Percentiles rank a stretch among this genome's conserved stretches.
These are phyloP conservation scores for Dinomys branickii DNA, from an alignment of 2,113 vertebrate genomes.

Conservation along the genomic window DNA sequence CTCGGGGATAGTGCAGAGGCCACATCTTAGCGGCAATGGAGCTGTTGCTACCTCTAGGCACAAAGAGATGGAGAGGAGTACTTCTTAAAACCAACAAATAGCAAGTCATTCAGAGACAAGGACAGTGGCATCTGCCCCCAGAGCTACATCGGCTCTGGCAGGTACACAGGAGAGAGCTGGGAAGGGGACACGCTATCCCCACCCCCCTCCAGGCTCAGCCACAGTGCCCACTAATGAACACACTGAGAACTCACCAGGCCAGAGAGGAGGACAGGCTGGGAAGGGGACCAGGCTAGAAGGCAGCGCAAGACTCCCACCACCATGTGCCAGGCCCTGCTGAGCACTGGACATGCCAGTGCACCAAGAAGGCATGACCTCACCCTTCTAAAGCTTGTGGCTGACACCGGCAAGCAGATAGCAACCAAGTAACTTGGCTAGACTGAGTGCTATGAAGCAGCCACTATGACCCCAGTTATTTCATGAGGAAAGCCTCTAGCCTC, in stretches of 20 bases:
- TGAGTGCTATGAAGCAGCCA: background rate
- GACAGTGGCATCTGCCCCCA: background rate
- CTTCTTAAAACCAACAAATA: background rate
- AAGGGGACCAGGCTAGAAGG: accelerated
- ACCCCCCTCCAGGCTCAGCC: background rate
- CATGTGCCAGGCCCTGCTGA: background rate
- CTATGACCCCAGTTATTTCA: background rate
- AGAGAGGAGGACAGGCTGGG: background rate
- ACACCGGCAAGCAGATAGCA: background rate
- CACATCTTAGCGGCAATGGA: background rate
- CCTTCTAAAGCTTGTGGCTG: no score
- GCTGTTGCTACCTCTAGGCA: background rate
- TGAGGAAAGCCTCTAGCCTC: background rate
- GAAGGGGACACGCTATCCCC: background rate
- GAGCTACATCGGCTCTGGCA: no score
- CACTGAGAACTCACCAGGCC: background rate
- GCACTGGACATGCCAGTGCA: background rate
- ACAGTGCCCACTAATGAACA: no score
- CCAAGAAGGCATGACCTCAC: no score
- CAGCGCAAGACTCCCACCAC: background rate
- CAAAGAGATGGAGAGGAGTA: no score
- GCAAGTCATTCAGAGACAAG: background rate
- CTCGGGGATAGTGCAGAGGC: no score
- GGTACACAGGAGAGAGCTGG: background rate
- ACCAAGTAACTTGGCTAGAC: background rate